phyloP scores from a whole-genome alignment of 2,888 invertebrate genomes.

The Oscheius sp. region DNA sequence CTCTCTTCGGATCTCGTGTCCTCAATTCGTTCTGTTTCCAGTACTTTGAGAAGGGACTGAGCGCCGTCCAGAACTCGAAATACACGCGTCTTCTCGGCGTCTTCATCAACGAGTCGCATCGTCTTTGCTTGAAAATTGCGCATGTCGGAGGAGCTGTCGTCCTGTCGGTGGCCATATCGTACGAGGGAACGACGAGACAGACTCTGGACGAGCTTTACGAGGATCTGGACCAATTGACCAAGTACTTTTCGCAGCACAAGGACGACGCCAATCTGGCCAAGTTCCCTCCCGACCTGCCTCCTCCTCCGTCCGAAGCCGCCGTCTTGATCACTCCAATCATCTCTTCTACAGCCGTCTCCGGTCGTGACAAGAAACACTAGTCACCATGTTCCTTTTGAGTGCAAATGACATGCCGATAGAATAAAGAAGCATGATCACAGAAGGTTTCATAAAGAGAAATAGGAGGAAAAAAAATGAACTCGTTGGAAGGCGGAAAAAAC shows the following conservation, averaged over 20 bases:
- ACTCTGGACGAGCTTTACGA: constrained; percentile 9
- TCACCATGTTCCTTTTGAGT: not conserved
- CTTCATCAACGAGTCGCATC: constrained; percentile 28
- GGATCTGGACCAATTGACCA: not conserved
- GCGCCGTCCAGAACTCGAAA: not conserved
- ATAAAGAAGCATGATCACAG: too few relatives aligned
- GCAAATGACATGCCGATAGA: not conserved
- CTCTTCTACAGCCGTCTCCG: too few relatives aligned
- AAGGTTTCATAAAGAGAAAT: too few relatives aligned
- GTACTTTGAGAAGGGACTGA: not conserved
- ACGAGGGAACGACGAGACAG: not conserved
- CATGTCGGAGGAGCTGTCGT: constrained; percentile 9
- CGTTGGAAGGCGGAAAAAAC: too few relatives aligned
- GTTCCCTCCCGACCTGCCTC: too few relatives aligned
- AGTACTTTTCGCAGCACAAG: not conserved
- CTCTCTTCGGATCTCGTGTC: constrained; percentile 16
- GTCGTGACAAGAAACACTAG: too few relatives aligned
- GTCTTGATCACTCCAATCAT: not conserved
- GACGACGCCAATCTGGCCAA: not conserved
- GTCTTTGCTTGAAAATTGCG: constrained; percentile 3
- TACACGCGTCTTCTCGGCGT: constrained; percentile 23
- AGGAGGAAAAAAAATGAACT: too few relatives aligned
- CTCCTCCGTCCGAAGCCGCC: too few relatives aligned
- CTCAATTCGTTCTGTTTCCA: constrained; percentile 10
- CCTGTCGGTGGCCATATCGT: constrained; percentile 12